Evolutionary conservation across 2,888 invertebrate species (phyloP), one percentile per base, ranked within the genome.

Genomic region (Empis livida): DNA sequence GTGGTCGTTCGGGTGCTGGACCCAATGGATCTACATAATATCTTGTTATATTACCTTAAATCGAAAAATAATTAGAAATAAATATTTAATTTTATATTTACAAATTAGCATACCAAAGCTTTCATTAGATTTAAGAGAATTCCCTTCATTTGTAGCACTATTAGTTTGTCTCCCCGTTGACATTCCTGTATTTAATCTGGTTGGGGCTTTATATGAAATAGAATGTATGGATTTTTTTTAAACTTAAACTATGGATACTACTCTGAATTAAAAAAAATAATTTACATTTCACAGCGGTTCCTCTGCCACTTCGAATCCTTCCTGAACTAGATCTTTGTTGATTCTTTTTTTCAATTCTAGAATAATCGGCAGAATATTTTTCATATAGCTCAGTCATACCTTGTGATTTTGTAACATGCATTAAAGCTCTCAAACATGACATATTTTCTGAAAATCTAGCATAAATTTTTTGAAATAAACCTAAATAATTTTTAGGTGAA

Each of bases 401-500:
- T 59, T 96, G 76, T 62, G 65, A 62, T 41, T 65, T 67, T n/a
- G 68, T 67, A 3, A 63, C 64, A 52, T 70, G 67, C 48, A 69
- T 61, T 13, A 70, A 48, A 1, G 70, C 79, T 67, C 67, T 82
- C 85, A 96, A 68, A 79, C 96, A 96, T 62, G 94, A 93, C 1
- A 89, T 77, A 66, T 96, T 95, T 52, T 96, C 94, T 0, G 97
- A 97, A 67, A 97, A 97, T 55, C 82, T 79, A 16, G 79, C 74
- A 62, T 95, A 87, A 59, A 96, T 69, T 43, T 65, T 63, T 50
- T 68, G 65, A 44, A 69, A 69, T 55, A 70, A 60, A 42, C 61
- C 61, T 48, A 70, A 50, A 52, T 69, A 69, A 53, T 71, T 71
- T 52, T 75, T 74, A 45, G 75, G 67, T 48, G 75, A 83, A 27